These are phyloP conservation scores for Pardosa pseudoannulata DNA, from an alignment of 2,888 invertebrate genomes.

Conservation along the genomic window DNA sequence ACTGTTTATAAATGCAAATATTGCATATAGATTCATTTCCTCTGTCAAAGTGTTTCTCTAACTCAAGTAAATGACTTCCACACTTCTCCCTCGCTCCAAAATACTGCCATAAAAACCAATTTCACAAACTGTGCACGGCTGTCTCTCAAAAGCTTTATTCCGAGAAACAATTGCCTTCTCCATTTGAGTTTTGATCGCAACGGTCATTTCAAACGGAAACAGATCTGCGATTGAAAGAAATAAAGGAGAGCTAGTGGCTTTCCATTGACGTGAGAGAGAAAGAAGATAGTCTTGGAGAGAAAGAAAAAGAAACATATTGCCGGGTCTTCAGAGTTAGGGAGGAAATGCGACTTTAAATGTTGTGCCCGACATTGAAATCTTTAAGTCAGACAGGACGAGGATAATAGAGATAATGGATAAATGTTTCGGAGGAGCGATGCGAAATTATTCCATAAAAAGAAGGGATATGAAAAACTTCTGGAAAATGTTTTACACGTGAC, in stretches of 20 bases:
- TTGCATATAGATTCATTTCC: no score
- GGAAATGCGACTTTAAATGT: slow-evolving; percentile 15
- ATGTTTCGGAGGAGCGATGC: background rate
- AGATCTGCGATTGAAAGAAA: background rate
- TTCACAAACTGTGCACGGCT: no score
- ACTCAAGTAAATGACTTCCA: no score
- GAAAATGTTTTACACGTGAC: background rate
- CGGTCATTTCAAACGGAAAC: slow-evolving; percentile 17
- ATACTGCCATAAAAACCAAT: no score
- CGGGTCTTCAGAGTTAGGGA: background rate
- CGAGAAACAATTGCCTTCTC: no score
- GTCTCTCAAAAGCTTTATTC: no score
- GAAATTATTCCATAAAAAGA: background rate
- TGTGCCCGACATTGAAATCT: background rate
- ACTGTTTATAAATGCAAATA: no score
- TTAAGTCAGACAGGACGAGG: background rate
- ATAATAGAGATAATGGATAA: background rate
- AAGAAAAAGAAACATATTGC: no score
- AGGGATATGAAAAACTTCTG: background rate
- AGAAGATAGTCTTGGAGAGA: background rate
- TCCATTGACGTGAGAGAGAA: background rate
- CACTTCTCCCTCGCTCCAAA: no score
- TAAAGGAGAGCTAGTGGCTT: background rate
- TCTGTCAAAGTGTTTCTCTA: no score
- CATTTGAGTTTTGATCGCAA: background rate